A percentile compares a stretch with the other conserved stretches of the same genome.
Conservation (phyloP, 2,113 vertebrate species). For the Theristicus caerulescens region DNA sequence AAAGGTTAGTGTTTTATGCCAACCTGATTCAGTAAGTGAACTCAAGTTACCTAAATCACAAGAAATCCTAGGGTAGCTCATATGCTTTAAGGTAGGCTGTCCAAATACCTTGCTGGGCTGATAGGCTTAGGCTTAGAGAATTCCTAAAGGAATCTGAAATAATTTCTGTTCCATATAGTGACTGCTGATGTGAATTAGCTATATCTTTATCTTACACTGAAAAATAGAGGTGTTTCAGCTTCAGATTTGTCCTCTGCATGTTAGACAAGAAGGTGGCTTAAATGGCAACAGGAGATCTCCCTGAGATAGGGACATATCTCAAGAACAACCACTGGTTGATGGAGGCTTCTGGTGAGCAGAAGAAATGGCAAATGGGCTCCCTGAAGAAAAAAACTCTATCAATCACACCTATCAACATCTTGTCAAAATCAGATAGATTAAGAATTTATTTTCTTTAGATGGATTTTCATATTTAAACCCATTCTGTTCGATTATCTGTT, state of each 20-base stretch:
- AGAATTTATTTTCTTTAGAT: background rate
- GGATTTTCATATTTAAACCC: background rate
- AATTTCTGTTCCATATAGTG: background rate
- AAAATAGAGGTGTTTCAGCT: background rate
- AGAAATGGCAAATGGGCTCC: background rate
- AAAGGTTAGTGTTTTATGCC: constrained; percentile 11
- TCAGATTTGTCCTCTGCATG: background rate
- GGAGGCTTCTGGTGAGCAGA: background rate
- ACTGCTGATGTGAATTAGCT: background rate
- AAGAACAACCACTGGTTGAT: background rate
- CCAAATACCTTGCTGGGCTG: constrained; percentile 9
- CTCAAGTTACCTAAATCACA: background rate
- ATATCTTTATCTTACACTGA: background rate
- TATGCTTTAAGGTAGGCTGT: background rate
- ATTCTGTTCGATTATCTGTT: background rate
- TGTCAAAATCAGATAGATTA: background rate
- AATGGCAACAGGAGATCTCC: background rate
- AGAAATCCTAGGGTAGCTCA: background rate
- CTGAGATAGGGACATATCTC: background rate
- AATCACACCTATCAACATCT: background rate
- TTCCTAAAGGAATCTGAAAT: constrained; percentile 4
- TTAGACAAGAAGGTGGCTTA: background rate
- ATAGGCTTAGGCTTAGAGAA: constrained; percentile 24
- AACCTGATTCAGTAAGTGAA: background rate
- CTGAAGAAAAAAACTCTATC: background rate